Percentiles rank a stretch among this genome's conserved stretches.
phyloP scores from a whole-genome alignment of 2,797 vertebrate genomes.

The Microtus agrestis region DNA sequence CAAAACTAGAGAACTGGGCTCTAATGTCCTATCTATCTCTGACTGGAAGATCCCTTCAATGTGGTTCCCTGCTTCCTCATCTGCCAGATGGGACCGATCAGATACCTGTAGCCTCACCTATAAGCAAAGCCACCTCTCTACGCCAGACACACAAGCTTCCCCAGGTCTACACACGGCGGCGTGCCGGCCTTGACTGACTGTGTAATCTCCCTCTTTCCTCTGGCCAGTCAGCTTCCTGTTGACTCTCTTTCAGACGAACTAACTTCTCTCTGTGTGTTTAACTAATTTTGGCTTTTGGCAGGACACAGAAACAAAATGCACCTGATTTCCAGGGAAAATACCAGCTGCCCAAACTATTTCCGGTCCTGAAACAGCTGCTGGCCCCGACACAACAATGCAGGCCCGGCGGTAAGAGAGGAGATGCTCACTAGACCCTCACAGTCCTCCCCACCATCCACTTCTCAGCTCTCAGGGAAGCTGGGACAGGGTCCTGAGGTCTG shows the following conservation, averaged over 20 bases:
- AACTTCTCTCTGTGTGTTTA: slow-evolving; percentile 20
- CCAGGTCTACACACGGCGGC: not conserved
- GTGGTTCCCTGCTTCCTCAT: not conserved
- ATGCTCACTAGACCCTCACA: not conserved
- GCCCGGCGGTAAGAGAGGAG: rapidly evolving
- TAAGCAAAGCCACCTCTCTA: not conserved
- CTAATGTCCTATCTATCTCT: not conserved
- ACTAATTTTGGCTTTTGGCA: slow-evolving; percentile 55
- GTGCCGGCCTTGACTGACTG: not conserved
- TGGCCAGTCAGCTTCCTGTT: slow-evolving; percentile 69
- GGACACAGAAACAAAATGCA: slow-evolving; percentile 41
- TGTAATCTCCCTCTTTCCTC: slow-evolving; percentile 19
- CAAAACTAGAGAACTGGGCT: not conserved
- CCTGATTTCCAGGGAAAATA: slow-evolving; percentile 71
- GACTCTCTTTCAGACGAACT: slow-evolving; percentile 17
- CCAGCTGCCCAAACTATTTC: slow-evolving; percentile 45
- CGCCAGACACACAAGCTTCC: not conserved
- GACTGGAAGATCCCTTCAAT: not conserved
- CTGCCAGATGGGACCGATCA: not conserved
- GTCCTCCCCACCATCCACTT: not conserved
- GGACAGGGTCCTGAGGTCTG: not conserved
- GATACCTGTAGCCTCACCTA: slow-evolving; percentile 19
- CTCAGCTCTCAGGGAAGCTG: not conserved
- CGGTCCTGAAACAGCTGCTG: not conserved
- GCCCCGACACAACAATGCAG: not conserved